Evolutionary conservation across 2,113 vertebrate species (phyloP), one percentile per base, ranked within the genome.

Genomic region (Oriolus oriolus): DNA sequence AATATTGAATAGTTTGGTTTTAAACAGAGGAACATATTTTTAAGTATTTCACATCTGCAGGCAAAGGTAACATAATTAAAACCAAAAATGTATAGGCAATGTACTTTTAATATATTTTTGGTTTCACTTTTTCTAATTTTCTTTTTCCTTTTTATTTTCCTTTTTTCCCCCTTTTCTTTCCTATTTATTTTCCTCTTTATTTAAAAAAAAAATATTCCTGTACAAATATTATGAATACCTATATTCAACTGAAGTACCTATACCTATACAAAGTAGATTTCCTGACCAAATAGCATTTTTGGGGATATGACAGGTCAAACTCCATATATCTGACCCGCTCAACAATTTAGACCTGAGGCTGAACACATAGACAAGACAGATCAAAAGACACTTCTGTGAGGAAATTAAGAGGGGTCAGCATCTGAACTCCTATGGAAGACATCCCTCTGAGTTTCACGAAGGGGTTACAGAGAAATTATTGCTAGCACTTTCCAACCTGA

Each of bases 141-240:
- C 61, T 42, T 33, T 44, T 70, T 5, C 13, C 11, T 35, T 54
- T 4, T 11, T 6, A 3, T 27, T 4, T 13, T 5, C 2, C n/a
- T 12, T 30, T 6, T 14, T 2, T 6, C 4, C 8, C 23, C 1
- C 2, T 31, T 45, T 41, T n/a, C 11, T 52, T 33, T 44, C 7
- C 5, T 26, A 23, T 33, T 47, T n/a, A 2, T 65, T 53, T 71
- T 11, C 1, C 6, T 52, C 31, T 26, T 61, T 10, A 8, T 17
- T 42, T 30, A 16, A 8, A 26, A 57, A n/a, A 33, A 52, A 4
- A 7, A 41, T n/a, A 54, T 6, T 65, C 16, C 19, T 66, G 9
- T 53, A 33, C 3, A 63, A 19, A 35, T 52, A 5, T 28, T 70
- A 61, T 54, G 11, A 78, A 75, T 21, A 71, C 0, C 0, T 23